Evolutionary conservation across 2,113 vertebrate species (phyloP).

Genomic region (Argyrosomus japonicus): DNA sequence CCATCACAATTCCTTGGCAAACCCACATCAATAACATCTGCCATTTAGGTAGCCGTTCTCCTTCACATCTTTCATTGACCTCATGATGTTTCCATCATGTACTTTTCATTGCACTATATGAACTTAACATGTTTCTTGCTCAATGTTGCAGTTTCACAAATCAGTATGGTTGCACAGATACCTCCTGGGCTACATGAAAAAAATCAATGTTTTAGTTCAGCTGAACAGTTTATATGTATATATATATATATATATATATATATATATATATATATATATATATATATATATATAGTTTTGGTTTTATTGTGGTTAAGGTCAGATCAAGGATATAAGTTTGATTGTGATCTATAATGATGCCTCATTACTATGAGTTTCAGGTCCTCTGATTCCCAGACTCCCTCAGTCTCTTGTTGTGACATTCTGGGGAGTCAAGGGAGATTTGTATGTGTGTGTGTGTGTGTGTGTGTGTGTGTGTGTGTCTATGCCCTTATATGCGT

Average conservation of each 20-base stretch:
- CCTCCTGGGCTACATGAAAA: background rate
- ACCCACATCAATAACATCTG: too few species aligned
- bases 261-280: background rate
- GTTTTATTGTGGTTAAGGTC: background rate
- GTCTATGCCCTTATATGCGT: slow-evolving; percentile 44
- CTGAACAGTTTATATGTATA: background rate
- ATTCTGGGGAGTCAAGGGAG: slow-evolving; percentile 45
- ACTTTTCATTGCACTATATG: background rate
- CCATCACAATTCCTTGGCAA: too few species aligned
- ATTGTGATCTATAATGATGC: slow-evolving; percentile 27
- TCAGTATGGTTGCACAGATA: background rate
- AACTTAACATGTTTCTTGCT: background rate
- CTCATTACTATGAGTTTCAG: slow-evolving; percentile 64
- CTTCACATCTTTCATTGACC: too few species aligned
- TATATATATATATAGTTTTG: background rate
- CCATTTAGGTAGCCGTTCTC: too few species aligned
- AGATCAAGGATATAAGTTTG: background rate
- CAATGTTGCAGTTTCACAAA: background rate
- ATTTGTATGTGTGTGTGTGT: slow-evolving; percentile 55
- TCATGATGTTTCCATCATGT: background rate
- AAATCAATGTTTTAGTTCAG: background rate
- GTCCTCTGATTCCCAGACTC: slow-evolving; percentile 71
- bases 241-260: too few species aligned
- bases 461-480: slow-evolving; percentile 49
- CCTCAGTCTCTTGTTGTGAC: slow-evolving; percentile 53